Percentiles rank a stretch among this genome's conserved stretches.
Evolutionary conservation across 2,888 invertebrate genomes (phyloP).

Genomic region (Onchidella celtica): DNA sequence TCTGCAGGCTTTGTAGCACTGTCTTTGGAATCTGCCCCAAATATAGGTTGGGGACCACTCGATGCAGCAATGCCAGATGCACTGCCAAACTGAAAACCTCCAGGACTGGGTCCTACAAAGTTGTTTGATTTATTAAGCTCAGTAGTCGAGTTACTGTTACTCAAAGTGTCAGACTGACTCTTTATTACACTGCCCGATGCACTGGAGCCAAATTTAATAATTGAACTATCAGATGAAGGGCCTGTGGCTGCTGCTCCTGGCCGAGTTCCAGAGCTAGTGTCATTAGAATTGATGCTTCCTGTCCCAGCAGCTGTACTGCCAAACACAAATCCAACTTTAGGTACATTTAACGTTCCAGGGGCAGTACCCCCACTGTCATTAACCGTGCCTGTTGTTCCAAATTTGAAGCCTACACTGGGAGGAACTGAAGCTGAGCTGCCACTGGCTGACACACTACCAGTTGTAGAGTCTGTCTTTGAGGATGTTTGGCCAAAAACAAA

Average conservation of each 20-base stretch:
- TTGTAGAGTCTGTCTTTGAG: background rate
- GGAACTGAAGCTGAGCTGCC: constrained; percentile 30
- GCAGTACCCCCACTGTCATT: background rate
- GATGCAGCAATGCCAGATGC: background rate
- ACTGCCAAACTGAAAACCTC: constrained; percentile 16
- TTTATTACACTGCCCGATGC: background rate
- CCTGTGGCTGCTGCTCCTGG: background rate
- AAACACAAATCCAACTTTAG: constrained; percentile 28
- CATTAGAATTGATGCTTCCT: background rate
- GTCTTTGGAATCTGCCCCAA: constrained; percentile 3
- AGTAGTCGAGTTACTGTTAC: background rate
- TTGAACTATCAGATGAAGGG: background rate
- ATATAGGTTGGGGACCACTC: constrained; percentile 1
- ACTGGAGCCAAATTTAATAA: background rate
- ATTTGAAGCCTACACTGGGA: constrained; percentile 33
- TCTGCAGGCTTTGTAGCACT: background rate
- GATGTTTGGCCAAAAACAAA: constrained; percentile 45
- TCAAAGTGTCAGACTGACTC: background rate
- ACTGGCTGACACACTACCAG: constrained; percentile 10
- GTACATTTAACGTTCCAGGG: background rate
- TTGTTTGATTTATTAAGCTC: constrained; percentile 20
- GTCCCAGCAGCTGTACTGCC: background rate
- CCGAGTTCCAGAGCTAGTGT: background rate
- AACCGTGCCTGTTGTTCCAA: constrained; percentile 3
- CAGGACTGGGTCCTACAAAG: background rate